These are phyloP conservation scores for Poecilia gillii DNA, from an alignment of 2,797 vertebrate species.

Conservation along the genomic window DNA sequence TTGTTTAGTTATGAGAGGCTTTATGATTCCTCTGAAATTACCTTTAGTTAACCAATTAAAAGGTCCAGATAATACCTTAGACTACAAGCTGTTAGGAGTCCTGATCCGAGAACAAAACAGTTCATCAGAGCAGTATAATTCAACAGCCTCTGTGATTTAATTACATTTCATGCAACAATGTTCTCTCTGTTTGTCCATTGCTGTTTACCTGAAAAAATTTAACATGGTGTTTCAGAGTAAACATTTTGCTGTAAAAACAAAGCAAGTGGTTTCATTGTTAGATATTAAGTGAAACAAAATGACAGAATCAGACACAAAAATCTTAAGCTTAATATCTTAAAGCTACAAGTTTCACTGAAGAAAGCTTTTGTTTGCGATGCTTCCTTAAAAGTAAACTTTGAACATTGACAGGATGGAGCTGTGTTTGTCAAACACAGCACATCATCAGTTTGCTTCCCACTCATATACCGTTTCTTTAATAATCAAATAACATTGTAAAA, in stretches of 20 bases:
- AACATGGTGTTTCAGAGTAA: background rate
- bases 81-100: background rate
- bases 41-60: background rate
- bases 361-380: background rate
- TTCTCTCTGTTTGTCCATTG: background rate
- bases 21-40: background rate
- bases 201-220: background rate
- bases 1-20: background rate
- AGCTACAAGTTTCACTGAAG: background rate
- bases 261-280: background rate
- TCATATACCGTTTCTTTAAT: background rate
- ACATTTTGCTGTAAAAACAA: background rate
- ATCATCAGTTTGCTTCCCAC: background rate
- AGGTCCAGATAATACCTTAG: background rate
- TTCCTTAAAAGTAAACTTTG: background rate
- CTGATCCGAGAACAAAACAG: background rate
- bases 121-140: background rate
- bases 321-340: background rate
- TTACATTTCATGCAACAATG: background rate
- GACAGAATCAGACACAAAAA: background rate
- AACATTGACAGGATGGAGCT: background rate
- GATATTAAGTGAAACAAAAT: background rate
- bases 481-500: background rate
- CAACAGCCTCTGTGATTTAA: background rate
- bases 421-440: background rate